Evolutionary conservation across 2,797 vertebrate species (phyloP).

Genomic region (Falco columbarius): DNA sequence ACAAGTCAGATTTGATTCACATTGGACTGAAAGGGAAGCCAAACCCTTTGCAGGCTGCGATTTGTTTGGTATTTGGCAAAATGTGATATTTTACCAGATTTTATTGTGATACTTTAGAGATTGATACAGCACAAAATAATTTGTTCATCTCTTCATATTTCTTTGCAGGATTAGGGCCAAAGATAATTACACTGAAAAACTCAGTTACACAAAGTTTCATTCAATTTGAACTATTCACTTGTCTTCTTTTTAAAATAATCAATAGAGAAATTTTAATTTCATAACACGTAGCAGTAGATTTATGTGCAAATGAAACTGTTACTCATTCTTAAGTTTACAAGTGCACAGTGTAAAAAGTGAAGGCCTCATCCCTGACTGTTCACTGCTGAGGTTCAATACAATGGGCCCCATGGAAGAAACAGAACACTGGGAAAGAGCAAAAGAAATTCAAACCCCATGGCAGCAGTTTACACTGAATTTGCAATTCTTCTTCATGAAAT

Average conservation of each 20-base stretch:
- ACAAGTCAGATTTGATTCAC: background rate
- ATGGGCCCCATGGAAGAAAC: background rate
- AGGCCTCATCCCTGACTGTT: background rate
- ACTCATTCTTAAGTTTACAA: background rate
- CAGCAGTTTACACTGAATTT: background rate
- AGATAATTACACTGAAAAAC: background rate
- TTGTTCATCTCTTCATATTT: background rate
- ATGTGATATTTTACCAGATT: background rate
- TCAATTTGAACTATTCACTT: background rate
- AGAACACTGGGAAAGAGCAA: background rate
- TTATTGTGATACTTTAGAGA: background rate
- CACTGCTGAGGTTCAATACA: background rate
- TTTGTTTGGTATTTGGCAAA: background rate
- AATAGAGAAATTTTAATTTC: background rate
- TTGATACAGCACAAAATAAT: background rate
- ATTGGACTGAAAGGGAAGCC: background rate
- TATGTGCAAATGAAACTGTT: background rate
- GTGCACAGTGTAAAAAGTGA: background rate
- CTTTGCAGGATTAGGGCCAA: background rate
- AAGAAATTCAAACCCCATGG: background rate
- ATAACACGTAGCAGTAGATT: background rate
- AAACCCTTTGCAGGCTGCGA: background rate
- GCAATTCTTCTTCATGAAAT: background rate
- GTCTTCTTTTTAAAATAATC: background rate
- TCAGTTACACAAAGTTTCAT: background rate